Evolutionary conservation across 1,140 invertebrate species (phyloP).

Genomic region (Eumeta japonica): DNA sequence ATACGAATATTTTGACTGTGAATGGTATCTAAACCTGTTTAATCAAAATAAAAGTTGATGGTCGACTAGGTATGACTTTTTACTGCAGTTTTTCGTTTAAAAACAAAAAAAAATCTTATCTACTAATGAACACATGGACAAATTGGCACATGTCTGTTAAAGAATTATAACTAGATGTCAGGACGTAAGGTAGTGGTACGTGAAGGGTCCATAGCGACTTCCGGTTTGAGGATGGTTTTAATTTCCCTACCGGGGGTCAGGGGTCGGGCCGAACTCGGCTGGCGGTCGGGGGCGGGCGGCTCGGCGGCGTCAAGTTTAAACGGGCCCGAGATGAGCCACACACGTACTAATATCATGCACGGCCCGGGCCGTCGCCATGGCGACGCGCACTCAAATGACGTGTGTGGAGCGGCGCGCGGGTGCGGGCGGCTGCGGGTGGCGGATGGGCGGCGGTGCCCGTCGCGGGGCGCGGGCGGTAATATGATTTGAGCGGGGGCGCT

Average conservation of each 20-base stretch:
- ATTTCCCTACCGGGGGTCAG: constrained; percentile 33
- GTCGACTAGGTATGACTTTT: too few species aligned
- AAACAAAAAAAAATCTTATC: too few species aligned
- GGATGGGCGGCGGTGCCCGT: too few species aligned
- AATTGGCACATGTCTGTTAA: too few species aligned
- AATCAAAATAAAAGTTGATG: too few species aligned
- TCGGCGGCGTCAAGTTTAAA: constrained; percentile 50
- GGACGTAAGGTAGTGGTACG: too few species aligned
- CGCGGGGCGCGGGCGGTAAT: constrained; percentile 47
- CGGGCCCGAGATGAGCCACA: constrained; percentile 46
- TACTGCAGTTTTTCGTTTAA: too few species aligned
- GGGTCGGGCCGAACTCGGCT: too few species aligned
- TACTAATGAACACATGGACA: too few species aligned
- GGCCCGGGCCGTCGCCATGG: constrained; percentile 53
- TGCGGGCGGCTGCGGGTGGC: constrained; percentile 28
- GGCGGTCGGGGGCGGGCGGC: constrained; percentile 25
- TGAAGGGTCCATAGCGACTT: constrained; percentile 30
- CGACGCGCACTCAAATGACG: constrained; percentile 49
- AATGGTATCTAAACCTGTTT: too few species aligned
- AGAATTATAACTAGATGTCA: too few species aligned
- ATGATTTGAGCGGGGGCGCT: constrained; percentile 50
- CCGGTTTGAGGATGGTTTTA: constrained; percentile 45
- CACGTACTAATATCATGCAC: constrained; percentile 55
- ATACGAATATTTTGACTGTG: too few species aligned
- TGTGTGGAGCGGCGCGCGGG: constrained; percentile 31